Evolutionary conservation across 2,797 vertebrate genomes (phyloP), one percentile per base, ranked within the genome.

Genomic region (Clarias pachynema): DNA sequence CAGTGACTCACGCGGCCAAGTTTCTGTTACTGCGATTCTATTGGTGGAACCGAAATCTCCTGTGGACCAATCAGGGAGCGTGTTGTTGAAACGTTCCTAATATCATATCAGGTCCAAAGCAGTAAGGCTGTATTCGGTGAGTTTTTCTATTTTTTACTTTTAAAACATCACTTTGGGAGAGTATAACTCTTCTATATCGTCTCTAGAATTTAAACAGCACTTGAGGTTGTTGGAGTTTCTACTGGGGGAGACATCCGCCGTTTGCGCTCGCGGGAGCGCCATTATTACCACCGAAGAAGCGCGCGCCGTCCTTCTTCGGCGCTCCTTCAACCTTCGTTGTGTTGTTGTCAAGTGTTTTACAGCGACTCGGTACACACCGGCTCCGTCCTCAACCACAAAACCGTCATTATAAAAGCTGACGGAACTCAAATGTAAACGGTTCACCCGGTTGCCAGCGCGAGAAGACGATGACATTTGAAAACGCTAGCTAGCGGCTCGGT

Each of bases 231-330:
- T 88, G 92, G 93, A 92, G 92, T 93, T 92, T 94, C 93, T 82
- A 88, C 91, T 91, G 94, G 95, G 94, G 95, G 94, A 94, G 94
- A 95, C 93, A 92, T 91, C 90, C 91, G 92, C 92, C 92, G 84
- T 85, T 90, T 88, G 91, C 88, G 91, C 93, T 93, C 87, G 89
- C 89, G 92, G 91, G 73, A 88, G 89, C 89, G 93, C 93, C 94
- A 92, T 94, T 94, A 94, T 93, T 90, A 96, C 95, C 95, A 96
- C 94, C 94, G 95, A 96, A 96, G 95, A 96, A 96, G 95, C 93
- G 91, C 88, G 91, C 89, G 91, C 92, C 69, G 82, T 93, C 95
- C 94, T 95, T 93, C 93, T 93, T 94, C 94, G 84, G 90, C 90
- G 90, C 89, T 93, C 93, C 93, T 94, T 86, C 91, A 22, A 24